These are phyloP conservation scores for Cyanoliseus patagonus DNA, from an alignment of 2,113 vertebrate species.

Conservation along the genomic window DNA sequence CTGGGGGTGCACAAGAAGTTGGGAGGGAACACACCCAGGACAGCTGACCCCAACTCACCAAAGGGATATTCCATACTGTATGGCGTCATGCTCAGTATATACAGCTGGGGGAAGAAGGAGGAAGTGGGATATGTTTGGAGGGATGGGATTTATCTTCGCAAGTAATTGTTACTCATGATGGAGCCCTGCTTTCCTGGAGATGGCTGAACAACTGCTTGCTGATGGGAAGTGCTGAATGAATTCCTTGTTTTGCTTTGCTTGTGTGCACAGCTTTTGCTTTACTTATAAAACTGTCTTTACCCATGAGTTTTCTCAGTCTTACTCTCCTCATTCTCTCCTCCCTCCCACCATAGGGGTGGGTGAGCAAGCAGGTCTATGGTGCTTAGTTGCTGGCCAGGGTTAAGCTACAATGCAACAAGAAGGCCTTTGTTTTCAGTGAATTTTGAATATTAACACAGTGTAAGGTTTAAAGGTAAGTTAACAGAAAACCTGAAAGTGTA, in stretches of 20 bases:
- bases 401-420: background rate
- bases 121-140: fast-evolving
- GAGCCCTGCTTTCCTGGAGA: background rate
- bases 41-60: background rate
- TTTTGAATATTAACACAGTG: background rate
- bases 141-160: background rate
- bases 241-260: background rate
- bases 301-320: background rate
- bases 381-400: background rate
- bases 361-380: fast-evolving
- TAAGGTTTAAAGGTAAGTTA: background rate
- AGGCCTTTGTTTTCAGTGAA: background rate
- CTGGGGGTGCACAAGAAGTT: background rate
- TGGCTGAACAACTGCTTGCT: background rate
- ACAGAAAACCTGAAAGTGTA: background rate
- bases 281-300: background rate
- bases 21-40: fast-evolving
- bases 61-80: too few species aligned
- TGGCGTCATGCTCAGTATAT: background rate
- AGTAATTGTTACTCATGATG: background rate
- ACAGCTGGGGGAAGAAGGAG: background rate
- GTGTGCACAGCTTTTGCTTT: background rate
- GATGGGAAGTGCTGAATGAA: background rate
- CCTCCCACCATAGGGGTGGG: background rate
- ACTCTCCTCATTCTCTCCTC: background rate